Base-by-base conservation (phyloP, 2,113 vertebrate species). In the Tautogolabrus adspersus region DNA sequence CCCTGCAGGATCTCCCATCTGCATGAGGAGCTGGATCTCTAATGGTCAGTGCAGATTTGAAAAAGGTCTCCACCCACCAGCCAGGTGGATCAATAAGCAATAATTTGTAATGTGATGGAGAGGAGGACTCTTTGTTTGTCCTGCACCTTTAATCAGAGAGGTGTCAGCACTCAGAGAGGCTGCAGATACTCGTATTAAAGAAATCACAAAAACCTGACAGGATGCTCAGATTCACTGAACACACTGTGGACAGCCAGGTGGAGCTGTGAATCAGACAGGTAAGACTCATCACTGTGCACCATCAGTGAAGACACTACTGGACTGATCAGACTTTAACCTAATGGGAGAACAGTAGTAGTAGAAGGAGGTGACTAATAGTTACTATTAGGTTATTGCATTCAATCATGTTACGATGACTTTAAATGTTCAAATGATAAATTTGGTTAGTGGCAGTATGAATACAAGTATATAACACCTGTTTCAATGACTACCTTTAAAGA, bases 21-120 rank as follows among this genome's bases (percentile, higher is more conserved):
- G 80, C 63, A 77, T 85, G 51, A 75, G 34, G 60, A 68, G 58
- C 64, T 68, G 77, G 49, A 19, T 77, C 55, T 74, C 23, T 75
- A 54, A 76, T 68, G 64, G 81, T 75, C 82, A 84, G 73, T 55
- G 47, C 22, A 61, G 52, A 61, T 72, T 81, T 57, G 46, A 68
- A 37, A 13, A 51, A 67, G 23, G 23, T 16, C 54, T 42, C 44
- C 21, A 55, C 18, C 9, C n/a, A 13, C 49, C 46, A 68, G 65
- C 44, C 52, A 66, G 77, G 67, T 75, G 65, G 46, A 91, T 92
- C 91, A 90, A 92, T 88, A 92, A 87, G 73, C 75, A 92, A 87
- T 88, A 86, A 66, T 78, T 26, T 86, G 26, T 54, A 79, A 81
- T 86, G 81, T 78, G 64, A 82, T 77, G 42, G 55, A 65, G 66